Percentiles rank a stretch among this genome's conserved stretches.
Evolutionary conservation across 2,888 invertebrate genomes (phyloP).

Genomic region (Athalia cordata): DNA sequence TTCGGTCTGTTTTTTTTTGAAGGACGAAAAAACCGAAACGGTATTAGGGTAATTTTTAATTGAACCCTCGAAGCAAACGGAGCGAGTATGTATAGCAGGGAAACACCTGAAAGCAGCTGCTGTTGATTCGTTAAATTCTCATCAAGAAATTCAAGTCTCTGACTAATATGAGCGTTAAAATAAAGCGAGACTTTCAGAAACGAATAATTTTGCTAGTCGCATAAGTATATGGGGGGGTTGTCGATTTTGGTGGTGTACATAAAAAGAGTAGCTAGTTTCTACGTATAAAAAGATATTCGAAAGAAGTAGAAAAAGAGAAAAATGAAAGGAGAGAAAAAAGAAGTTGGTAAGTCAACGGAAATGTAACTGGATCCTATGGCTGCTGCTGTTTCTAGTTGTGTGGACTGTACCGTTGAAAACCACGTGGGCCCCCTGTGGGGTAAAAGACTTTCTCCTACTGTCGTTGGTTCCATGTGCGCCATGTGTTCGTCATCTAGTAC

Average conservation of each 20-base stretch:
- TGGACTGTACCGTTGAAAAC: conserved; percentile 50
- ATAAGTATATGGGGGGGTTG: background rate
- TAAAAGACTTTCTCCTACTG: conserved; percentile 68
- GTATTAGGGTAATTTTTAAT: conserved; percentile 24
- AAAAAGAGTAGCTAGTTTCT: background rate
- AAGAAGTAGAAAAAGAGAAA: background rate
- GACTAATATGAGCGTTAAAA: background rate
- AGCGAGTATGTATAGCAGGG: background rate
- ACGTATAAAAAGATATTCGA: background rate
- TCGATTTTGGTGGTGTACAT: background rate
- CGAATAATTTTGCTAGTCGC: background rate
- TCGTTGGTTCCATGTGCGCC: conserved; percentile 64
- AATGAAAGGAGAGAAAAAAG: background rate
- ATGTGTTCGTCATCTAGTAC: conserved; percentile 65
- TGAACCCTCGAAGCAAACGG: conserved; percentile 13
- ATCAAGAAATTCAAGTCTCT: conserved; percentile 13
- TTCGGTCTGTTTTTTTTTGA: too few relatives aligned
- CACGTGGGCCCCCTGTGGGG: conserved; percentile 69
- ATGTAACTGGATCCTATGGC: conserved; percentile 40
- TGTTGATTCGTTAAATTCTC: conserved; percentile 37
- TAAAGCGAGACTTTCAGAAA: conserved; percentile 16
- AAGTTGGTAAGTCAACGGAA: conserved; percentile 41
- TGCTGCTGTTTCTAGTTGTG: conserved; percentile 14
- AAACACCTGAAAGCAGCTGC: conserved; percentile 22
- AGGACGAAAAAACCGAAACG: background rate